phyloP scores from a whole-genome alignment of 2,888 invertebrate genomes.

The Drosophila borborema region DNA sequence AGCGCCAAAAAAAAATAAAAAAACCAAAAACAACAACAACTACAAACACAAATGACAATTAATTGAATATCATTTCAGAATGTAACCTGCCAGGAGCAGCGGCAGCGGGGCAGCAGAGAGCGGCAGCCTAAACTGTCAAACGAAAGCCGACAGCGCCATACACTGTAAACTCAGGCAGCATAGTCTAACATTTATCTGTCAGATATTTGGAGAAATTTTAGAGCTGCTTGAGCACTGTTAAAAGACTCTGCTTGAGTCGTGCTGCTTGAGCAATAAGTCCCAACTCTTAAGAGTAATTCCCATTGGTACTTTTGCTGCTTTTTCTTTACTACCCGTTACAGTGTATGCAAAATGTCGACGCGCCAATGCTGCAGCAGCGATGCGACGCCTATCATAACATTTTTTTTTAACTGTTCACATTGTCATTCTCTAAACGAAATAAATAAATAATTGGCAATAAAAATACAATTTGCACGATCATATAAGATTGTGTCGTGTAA shows the following conservation, averaged over 20 bases:
- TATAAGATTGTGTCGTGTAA: constrained; percentile 73
- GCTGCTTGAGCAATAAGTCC: too few species aligned
- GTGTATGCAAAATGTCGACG: constrained; percentile 21
- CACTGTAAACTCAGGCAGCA: not conserved
- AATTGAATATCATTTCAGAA: constrained; percentile 67
- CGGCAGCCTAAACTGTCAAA: not conserved
- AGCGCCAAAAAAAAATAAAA: constrained; percentile 29
- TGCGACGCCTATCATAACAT: constrained; percentile 42
- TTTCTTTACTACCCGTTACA: not conserved
- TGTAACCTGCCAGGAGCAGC: constrained; percentile 26
- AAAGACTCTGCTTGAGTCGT: too few species aligned
- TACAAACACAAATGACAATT: constrained; percentile 66
- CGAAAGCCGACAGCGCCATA: not conserved
- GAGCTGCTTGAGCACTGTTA: not conserved
- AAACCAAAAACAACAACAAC: too few species aligned
- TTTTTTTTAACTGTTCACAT: constrained; percentile 52
- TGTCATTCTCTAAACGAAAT: constrained; percentile 66
- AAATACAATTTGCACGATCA: constrained; percentile 80
- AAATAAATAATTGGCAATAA: constrained; percentile 80
- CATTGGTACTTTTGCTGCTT: not conserved
- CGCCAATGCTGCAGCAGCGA: constrained; percentile 19
- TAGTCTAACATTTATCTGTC: not conserved
- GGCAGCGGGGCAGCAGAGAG: not conserved
- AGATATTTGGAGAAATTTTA: not conserved
- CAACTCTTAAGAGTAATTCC: not conserved